These are phyloP conservation scores for Tipula unca DNA, from an alignment of 2,888 invertebrate genomes.

Conservation along the genomic window DNA sequence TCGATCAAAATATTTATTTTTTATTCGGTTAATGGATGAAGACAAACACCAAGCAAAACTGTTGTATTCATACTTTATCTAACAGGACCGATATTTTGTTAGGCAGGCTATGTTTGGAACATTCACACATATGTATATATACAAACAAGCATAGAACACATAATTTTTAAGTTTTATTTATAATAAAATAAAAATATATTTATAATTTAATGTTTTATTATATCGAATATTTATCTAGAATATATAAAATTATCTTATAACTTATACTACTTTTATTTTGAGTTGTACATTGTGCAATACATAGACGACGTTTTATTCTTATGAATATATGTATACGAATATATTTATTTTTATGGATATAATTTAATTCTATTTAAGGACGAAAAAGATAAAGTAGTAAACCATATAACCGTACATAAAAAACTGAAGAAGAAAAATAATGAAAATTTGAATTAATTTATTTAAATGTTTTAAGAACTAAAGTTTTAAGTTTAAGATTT, in stretches of 20 bases:
- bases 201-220: background rate
- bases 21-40: background rate
- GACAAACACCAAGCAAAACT: background rate
- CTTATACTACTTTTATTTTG: background rate
- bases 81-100: background rate
- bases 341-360: background rate
- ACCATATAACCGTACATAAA: background rate
- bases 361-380: background rate
- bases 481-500: constrained; percentile 8
- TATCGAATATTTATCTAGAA: background rate
- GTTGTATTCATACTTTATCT: background rate
- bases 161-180: background rate
- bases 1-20: background rate
- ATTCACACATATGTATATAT: background rate
- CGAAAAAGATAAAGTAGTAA: background rate
- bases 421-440: background rate
- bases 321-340: background rate
- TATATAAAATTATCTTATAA: background rate
- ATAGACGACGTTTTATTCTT: background rate
- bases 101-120: background rate
- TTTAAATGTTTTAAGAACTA: background rate
- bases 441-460: background rate
- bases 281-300: background rate
- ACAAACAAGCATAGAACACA: background rate
- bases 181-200: background rate